Conservation (phyloP, 2,888 invertebrate genomes). For the Dendrolimus houi region DNA sequence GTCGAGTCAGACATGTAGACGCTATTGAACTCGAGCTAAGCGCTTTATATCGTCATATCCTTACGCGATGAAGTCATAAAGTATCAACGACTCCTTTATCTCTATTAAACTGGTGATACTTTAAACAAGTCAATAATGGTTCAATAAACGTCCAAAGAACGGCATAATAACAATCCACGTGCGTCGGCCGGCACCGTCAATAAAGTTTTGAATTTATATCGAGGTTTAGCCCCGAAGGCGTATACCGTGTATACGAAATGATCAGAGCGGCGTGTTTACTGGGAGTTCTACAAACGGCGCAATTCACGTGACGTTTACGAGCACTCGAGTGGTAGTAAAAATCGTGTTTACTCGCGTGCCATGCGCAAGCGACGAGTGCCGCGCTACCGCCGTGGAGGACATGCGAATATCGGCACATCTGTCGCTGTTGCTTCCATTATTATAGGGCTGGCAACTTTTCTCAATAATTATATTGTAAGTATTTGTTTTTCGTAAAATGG, state of each 20-base stretch:
- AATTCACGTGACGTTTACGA: conserved; percentile 73
- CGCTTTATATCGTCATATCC: conserved; percentile 19
- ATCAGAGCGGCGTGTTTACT: conserved; percentile 66
- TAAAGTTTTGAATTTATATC: conserved; percentile 73
- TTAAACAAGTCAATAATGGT: conserved; percentile 75
- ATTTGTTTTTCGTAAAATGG: no score
- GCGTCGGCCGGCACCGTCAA: conserved; percentile 52
- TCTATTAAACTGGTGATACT: conserved; percentile 71
- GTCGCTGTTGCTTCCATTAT: conserved; percentile 22
- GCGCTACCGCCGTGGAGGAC: conserved; percentile 31
- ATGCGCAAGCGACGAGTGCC: conserved; percentile 46
- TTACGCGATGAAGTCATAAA: conserved; percentile 65
- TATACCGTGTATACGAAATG: conserved; percentile 53
- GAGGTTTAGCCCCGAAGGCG: conserved; percentile 71
- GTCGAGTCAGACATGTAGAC: conserved; percentile 49
- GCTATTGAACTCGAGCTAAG: conserved; percentile 29
- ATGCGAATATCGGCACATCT: conserved; percentile 49
- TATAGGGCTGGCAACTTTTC: not conserved
- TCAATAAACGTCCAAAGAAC: conserved; percentile 72
- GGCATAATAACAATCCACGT: conserved; percentile 73
- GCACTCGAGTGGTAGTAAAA: conserved; percentile 70
- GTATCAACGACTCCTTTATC: conserved; percentile 66
- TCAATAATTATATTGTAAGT: not conserved
- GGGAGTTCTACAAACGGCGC: conserved; percentile 72
- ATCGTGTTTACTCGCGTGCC: conserved; percentile 59